Conservation (phyloP, 2,113 vertebrate genomes). For the Accipiter virgatus region DNA sequence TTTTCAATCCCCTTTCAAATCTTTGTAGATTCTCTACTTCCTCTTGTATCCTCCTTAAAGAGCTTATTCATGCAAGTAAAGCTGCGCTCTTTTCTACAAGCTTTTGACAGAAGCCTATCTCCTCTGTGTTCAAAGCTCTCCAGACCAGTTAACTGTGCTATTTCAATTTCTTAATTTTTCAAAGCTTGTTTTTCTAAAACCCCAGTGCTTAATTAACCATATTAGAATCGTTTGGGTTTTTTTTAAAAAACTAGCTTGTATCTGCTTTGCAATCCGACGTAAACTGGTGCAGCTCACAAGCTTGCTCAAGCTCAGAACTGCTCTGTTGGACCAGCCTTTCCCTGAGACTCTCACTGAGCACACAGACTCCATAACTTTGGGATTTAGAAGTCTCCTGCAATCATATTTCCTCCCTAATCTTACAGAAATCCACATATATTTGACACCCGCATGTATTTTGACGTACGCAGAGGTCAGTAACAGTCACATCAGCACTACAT, state of each 20-base stretch:
- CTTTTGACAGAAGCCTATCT: neutral
- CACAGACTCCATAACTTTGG: neutral
- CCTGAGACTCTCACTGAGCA: neutral
- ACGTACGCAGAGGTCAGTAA: neutral
- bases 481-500: neutral
- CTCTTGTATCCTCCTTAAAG: neutral
- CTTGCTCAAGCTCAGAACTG: neutral
- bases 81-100: neutral
- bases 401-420: neutral
- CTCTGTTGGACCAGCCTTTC: neutral
- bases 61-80: neutral
- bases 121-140: neutral
- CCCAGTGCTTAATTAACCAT: neutral
- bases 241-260: neutral
- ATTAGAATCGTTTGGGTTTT: neutral
- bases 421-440: neutral
- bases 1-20: neutral
- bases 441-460: neutral
- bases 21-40: neutral
- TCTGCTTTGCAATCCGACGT: neutral
- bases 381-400: neutral
- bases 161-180: neutral
- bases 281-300: neutral
- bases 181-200: neutral
- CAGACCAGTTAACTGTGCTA: neutral